Evolutionary conservation across 2,797 vertebrate genomes (phyloP).

Genomic region (Hydrophis major): DNA sequence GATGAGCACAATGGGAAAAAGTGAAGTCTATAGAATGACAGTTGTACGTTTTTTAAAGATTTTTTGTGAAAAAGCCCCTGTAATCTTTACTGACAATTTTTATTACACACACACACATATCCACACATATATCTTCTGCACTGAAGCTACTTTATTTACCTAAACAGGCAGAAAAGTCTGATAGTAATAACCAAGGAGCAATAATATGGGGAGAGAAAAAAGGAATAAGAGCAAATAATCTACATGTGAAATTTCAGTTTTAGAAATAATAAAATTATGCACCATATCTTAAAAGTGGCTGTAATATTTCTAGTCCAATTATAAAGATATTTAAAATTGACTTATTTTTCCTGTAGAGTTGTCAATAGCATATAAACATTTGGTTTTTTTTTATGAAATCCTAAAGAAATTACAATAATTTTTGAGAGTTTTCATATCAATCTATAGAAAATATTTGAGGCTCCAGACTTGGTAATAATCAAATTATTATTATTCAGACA

Average conservation of each 20-base stretch:
- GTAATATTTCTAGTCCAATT: neutral
- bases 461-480: neutral
- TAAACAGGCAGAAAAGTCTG: neutral
- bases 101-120: accelerated
- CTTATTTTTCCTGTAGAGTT: neutral
- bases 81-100: neutral
- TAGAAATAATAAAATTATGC: neutral
- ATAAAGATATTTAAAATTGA: neutral
- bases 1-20: neutral
- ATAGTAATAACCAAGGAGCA: neutral
- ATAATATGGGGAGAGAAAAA: neutral
- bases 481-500: neutral
- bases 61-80: neutral
- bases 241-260: neutral
- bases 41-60: neutral
- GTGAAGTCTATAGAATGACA: neutral
- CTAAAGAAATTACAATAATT: neutral
- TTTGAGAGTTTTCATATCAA: neutral
- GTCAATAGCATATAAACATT: neutral
- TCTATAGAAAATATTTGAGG: neutral
- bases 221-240: neutral
- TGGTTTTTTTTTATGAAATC: neutral
- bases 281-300: neutral
- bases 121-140: neutral
- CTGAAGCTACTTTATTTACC: neutral